These are phyloP conservation scores for Noctilio leporinus DNA, from an alignment of 2,113 vertebrate species.

Conservation along the genomic window DNA sequence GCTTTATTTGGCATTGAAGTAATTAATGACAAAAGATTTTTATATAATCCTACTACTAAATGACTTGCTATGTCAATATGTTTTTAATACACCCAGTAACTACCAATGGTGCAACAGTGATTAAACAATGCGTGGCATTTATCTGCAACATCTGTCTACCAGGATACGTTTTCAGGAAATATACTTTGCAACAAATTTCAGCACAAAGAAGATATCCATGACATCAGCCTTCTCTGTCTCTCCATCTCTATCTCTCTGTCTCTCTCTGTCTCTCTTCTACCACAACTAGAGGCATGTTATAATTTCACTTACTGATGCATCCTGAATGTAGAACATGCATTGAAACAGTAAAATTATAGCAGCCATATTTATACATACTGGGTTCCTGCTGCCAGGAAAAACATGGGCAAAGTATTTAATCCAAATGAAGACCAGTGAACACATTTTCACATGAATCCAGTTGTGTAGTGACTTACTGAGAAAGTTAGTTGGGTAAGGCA, in stretches of 20 bases:
- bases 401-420: background rate
- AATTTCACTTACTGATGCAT: background rate
- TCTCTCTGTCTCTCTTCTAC: background rate
- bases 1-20: background rate
- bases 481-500: background rate
- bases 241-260: background rate
- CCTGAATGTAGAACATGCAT: background rate
- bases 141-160: background rate
- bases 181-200: background rate
- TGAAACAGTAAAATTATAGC: background rate
- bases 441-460: background rate
- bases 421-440: background rate
- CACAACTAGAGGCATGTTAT: background rate
- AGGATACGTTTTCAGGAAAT: background rate
- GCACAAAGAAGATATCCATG: background rate
- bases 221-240: background rate
- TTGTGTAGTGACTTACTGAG: background rate
- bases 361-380: background rate
- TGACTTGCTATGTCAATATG: background rate
- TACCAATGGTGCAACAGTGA: background rate
- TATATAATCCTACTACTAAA: slow-evolving; percentile 21
- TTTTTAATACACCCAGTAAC: background rate
- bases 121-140: background rate
- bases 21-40: slow-evolving; percentile 38
- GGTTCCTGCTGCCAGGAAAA: background rate